A percentile compares a stretch with the other conserved stretches of the same genome.
Conservation (phyloP, 2,113 vertebrate genomes). For the Rattus rattus region DNA sequence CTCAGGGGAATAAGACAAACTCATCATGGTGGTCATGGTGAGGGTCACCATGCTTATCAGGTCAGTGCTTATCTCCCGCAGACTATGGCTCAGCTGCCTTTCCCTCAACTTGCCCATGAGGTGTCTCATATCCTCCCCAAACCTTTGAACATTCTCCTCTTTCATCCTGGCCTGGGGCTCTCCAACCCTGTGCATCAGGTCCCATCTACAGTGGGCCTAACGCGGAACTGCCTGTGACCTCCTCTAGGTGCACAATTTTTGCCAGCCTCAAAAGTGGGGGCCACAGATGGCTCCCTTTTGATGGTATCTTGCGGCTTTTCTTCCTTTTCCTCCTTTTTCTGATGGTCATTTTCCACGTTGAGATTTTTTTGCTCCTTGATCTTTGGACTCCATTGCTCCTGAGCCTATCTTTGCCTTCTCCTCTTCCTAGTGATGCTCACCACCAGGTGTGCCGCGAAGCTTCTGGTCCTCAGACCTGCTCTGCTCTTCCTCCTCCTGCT, state of each 20-base stretch:
- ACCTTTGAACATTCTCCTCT: conserved; percentile 52
- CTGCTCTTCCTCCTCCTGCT: too few relatives aligned
- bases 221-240: neutral
- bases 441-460: neutral
- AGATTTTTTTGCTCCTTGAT: conserved; percentile 23
- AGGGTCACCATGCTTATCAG: neutral
- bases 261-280: neutral
- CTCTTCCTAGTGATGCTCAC: neutral
- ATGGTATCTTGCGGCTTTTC: conserved; percentile 12
- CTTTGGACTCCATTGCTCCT: conserved; percentile 66
- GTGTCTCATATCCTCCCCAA: conserved; percentile 70
- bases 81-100: conserved; percentile 55
- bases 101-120: conserved; percentile 66
- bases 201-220: conserved; percentile 57
- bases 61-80: conserved; percentile 63
- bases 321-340: neutral
- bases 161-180: conserved; percentile 64
- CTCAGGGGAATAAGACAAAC: conserved; percentile 79
- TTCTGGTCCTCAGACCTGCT: neutral
- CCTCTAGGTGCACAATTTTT: conserved; percentile 47
- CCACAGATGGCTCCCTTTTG: conserved; percentile 3
- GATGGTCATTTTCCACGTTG: neutral
- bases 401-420: conserved; percentile 49
- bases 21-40: conserved; percentile 66
- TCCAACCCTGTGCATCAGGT: conserved; percentile 40